Evolutionary conservation across 1,140 invertebrate genomes (phyloP).

Genomic region (Drosophila ironensis): DNA sequence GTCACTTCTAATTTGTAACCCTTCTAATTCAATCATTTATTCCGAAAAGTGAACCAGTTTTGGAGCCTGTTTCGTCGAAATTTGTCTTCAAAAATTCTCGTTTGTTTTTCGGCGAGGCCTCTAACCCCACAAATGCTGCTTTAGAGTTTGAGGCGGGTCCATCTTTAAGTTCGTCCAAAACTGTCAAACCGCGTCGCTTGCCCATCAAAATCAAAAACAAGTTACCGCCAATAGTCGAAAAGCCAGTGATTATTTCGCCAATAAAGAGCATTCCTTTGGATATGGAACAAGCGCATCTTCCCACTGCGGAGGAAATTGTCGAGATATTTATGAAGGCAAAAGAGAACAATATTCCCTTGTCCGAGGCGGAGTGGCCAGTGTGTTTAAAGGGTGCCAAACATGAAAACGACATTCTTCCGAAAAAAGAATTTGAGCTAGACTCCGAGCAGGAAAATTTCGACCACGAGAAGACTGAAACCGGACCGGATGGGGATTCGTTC

Average conservation of each 20-base stretch:
- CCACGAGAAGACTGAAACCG: neutral
- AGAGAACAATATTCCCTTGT: neutral
- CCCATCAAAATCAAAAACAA: neutral
- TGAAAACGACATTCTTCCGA: too few relatives aligned
- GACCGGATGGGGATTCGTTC: too few relatives aligned
- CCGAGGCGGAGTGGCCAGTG: conserved; percentile 11
- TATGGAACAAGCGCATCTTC: neutral
- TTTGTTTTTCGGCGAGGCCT: neutral
- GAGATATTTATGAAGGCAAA: neutral
- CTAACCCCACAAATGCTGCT: neutral
- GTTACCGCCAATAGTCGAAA: neutral
- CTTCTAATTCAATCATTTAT: too few relatives aligned
- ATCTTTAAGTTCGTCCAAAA: neutral
- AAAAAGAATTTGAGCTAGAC: too few relatives aligned
- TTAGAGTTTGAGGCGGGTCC: neutral
- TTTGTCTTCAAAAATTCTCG: too few relatives aligned
- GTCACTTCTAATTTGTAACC: too few relatives aligned
- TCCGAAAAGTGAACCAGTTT: too few relatives aligned
- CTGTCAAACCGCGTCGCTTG: neutral
- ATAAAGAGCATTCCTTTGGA: neutral
- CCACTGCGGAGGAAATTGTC: conserved; percentile 24
- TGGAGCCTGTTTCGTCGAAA: too few relatives aligned
- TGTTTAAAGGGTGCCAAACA: neutral
- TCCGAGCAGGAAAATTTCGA: too few relatives aligned
- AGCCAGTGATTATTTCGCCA: neutral